Base-by-base conservation (phyloP, 2,888 invertebrate genomes). In the Trichacis sp. region DNA sequence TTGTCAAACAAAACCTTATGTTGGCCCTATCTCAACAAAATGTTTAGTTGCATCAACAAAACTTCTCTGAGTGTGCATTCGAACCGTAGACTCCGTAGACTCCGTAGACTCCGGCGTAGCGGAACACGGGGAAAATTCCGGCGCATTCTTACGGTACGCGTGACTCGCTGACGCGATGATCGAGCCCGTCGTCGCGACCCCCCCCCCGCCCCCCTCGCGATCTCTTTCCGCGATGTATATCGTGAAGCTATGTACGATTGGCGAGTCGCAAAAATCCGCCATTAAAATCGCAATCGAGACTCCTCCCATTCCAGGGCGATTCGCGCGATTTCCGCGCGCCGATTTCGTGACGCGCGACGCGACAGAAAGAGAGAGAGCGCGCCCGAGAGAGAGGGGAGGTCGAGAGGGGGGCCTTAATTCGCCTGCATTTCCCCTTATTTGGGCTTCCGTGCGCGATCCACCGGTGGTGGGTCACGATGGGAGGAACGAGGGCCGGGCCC, bases 201-300 rank as follows among this genome's bases (percentile, higher is more conserved):
- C 3, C 15, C 18, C 8, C 17, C 42, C n/a, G 2, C 42, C 42
- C 18, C 42, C 42, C 18, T 14, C 18, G 33, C 18, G 2, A 20
- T 12, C 42, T 12, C 42, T 14, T 29, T 38, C 38, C 51, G 46
- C 52, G 43, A 51, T 33, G 48, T 33, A 42, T 48, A 56, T 62
- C 48, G 47, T 36, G 48, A 52, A 54, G 54, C 48, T 49, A 63
- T 68, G 72, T 68, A 73, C 73, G 74, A 79, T 79, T 79, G 78
- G 79, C 75, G 76, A 77, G 72, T 73, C 65, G 77, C 78, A 80
- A 80, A 81, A 81, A 81, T 79, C 81, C 81, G 81, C 81, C 81
- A 81, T 81, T 81, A 79, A 77, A 79, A 77, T 77, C 75, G 73
- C 62, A 67, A 70, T 69, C 63, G 68, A 74, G 77, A 64, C 81